These are phyloP conservation scores for Hydrochoerus hydrochaeris DNA, from an alignment of 2,113 vertebrate genomes.

Conservation along the genomic window DNA sequence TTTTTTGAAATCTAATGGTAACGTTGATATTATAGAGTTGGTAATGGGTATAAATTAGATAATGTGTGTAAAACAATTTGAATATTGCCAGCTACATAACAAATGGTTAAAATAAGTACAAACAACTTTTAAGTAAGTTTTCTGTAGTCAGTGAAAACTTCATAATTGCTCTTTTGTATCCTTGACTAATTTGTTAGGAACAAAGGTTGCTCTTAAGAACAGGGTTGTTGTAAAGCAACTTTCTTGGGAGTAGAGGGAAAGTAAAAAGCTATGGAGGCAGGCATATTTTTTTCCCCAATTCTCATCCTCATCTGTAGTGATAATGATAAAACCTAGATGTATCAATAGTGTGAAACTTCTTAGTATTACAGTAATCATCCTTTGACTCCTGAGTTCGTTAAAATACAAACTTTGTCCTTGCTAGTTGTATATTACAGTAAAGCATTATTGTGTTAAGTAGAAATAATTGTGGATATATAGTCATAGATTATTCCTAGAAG, in stretches of 20 bases:
- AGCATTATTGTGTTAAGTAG: conserved; percentile 18
- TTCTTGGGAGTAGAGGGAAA: conserved; percentile 5
- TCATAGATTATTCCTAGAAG: neutral
- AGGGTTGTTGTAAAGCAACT: neutral
- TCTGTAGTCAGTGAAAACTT: neutral
- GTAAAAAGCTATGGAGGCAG: neutral
- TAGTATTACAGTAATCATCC: neutral
- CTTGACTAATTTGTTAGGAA: conserved; percentile 42
- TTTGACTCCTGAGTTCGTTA: conserved; percentile 16
- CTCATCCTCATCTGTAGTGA: neutral
- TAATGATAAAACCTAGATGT: neutral
- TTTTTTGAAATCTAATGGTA: neutral
- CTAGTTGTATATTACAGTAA: neutral
- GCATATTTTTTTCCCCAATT: neutral
- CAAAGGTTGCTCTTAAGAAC: neutral
- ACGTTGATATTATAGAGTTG: neutral
- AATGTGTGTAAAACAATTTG: neutral
- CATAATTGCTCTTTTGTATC: neutral
- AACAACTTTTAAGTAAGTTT: neutral
- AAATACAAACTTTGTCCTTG: neutral
- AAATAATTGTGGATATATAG: neutral
- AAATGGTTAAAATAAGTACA: conserved; percentile 15
- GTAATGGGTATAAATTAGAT: neutral
- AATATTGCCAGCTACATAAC: neutral
- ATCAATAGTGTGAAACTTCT: neutral